These are phyloP conservation scores for Mythimna pallens DNA, from an alignment of 2,888 invertebrate species.

Conservation along the genomic window DNA sequence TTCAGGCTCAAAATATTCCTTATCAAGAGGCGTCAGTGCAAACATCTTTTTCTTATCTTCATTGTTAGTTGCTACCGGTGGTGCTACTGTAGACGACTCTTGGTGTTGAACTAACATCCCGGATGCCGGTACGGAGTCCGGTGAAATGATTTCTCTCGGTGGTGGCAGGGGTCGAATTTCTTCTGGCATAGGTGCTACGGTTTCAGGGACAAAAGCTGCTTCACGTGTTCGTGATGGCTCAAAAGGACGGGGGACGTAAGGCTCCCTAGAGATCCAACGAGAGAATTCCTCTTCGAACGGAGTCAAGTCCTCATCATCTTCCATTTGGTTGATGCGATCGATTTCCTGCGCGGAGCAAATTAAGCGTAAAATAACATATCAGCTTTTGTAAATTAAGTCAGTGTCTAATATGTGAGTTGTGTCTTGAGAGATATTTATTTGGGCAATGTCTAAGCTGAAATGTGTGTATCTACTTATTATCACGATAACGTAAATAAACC, in stretches of 20 bases:
- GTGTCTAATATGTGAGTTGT: background rate
- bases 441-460: background rate
- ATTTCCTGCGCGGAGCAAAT: slow-evolving; percentile 73
- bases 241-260: slow-evolving; percentile 57
- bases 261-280: slow-evolving; percentile 64
- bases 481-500: background rate
- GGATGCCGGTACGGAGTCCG: slow-evolving; percentile 7
- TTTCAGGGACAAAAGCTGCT: slow-evolving; percentile 21
- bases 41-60: slow-evolving; percentile 65
- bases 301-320: slow-evolving; percentile 60
- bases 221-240: background rate
- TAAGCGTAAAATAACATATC: slow-evolving; percentile 12
- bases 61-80: background rate
- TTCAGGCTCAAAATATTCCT: slow-evolving; percentile 72
- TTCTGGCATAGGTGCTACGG: slow-evolving; percentile 12
- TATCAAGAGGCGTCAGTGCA: slow-evolving; percentile 77
- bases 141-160: slow-evolving; percentile 13
- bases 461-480: background rate
- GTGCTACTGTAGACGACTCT: background rate
- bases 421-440: background rate
- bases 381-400: slow-evolving; percentile 1
- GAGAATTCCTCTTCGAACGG: slow-evolving; percentile 66
- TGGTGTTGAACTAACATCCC: background rate
- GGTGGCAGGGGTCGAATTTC: slow-evolving; percentile 9
- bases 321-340: slow-evolving; percentile 74